These are phyloP conservation scores for Helicoverpa armigera DNA, from an alignment of 1,140 invertebrate species.

Conservation along the genomic window DNA sequence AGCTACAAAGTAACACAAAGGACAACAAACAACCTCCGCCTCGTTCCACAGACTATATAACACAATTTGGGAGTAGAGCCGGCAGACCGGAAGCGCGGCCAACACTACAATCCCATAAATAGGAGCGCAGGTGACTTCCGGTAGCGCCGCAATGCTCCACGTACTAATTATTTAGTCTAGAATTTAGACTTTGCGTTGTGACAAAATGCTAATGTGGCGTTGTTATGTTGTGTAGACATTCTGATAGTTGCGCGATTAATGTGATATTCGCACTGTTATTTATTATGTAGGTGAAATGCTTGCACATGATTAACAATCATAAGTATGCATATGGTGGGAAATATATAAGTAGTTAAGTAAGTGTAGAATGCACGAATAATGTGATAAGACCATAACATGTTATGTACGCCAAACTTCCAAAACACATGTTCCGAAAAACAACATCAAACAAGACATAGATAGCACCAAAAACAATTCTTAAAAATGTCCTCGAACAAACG, in stretches of 20 bases:
- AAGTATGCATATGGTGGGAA: too few relatives aligned
- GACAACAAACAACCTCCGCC: slow-evolving; percentile 21
- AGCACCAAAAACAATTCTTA: background rate
- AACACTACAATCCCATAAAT: slow-evolving; percentile 48
- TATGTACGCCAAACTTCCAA: too few relatives aligned
- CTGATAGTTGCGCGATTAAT: background rate
- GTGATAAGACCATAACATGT: too few relatives aligned
- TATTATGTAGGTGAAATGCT: too few relatives aligned
- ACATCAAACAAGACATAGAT: background rate
- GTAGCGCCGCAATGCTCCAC: background rate
- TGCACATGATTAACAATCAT: too few relatives aligned
- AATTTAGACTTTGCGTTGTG: background rate
- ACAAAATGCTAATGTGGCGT: background rate
- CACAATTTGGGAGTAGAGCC: slow-evolving; percentile 32
- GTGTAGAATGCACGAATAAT: too few relatives aligned
- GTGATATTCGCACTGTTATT: background rate
- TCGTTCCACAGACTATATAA: slow-evolving; percentile 40
- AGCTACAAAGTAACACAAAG: slow-evolving; percentile 29
- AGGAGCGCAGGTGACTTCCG: slow-evolving; percentile 43
- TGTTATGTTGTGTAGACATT: background rate
- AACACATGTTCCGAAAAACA: background rate
- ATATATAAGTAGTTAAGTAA: too few relatives aligned
- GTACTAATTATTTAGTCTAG: slow-evolving; percentile 27
- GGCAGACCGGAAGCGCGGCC: slow-evolving; percentile 31
- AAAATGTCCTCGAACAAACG: background rate